These are phyloP conservation scores for Orientallactaga bullata DNA, from an alignment of 2,113 vertebrate genomes.

Conservation along the genomic window DNA sequence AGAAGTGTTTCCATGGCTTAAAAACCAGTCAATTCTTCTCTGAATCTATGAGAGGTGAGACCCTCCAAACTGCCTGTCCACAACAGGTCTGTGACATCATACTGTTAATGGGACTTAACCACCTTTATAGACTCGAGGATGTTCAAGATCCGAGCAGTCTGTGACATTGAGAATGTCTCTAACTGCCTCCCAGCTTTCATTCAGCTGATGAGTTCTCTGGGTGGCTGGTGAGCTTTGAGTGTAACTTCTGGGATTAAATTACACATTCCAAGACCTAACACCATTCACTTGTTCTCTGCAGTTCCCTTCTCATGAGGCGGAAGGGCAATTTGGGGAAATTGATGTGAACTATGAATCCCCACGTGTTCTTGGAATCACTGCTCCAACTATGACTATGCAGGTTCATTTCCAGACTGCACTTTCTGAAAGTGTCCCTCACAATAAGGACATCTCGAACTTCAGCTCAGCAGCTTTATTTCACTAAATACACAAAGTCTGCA, in stretches of 20 bases:
- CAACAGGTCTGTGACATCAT: neutral
- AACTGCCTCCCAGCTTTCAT: accelerated
- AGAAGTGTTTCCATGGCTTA: neutral
- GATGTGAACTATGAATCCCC: neutral
- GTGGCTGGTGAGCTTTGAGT: neutral
- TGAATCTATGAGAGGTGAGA: neutral
- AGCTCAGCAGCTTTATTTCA: neutral
- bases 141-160: neutral
- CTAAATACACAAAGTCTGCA: neutral
- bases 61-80: neutral
- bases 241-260: slow-evolving; percentile 38
- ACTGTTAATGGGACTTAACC: neutral
- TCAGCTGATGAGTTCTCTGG: neutral
- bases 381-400: neutral
- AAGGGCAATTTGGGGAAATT: neutral
- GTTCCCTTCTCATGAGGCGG: slow-evolving; percentile 25
- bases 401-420: neutral
- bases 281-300: neutral
- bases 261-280: neutral
- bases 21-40: neutral
- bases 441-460: neutral
- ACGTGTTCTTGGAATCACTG: neutral
- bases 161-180: neutral
- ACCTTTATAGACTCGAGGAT: neutral
- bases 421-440: neutral